Evolutionary conservation across 2,113 vertebrate genomes (phyloP).

Genomic region (Myiopsitta monachus): DNA sequence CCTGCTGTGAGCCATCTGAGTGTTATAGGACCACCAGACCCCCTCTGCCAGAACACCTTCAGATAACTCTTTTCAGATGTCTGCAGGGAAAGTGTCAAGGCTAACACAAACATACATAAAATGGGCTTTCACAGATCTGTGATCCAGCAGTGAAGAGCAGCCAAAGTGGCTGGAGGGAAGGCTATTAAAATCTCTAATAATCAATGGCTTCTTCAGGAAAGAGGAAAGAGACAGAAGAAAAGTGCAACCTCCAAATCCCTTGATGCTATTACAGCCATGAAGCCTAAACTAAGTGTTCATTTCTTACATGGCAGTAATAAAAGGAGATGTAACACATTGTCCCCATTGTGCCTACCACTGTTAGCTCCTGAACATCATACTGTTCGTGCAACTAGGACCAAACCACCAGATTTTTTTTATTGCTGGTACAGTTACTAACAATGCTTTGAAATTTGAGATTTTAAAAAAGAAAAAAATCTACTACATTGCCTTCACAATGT

Average conservation of each 20-base stretch:
- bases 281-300: neutral
- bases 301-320: neutral
- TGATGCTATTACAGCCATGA: neutral
- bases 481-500: neutral
- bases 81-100: slow-evolving; percentile 2
- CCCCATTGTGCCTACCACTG: neutral
- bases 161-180: neutral
- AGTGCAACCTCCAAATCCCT: neutral
- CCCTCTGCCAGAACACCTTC: neutral
- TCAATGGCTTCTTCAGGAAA: neutral
- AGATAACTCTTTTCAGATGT: neutral
- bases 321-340: neutral
- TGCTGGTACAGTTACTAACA: neutral
- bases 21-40: neutral
- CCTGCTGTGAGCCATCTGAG: neutral
- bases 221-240: neutral
- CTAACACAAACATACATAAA: neutral
- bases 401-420: neutral
- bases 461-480: neutral
- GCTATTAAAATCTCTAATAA: neutral
- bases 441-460: neutral
- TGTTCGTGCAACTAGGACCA: neutral
- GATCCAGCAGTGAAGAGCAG: neutral
- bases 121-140: neutral
- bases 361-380: neutral